Base-by-base conservation (phyloP, 2,113 vertebrate genomes). In the Megatriorchis doriae region DNA sequence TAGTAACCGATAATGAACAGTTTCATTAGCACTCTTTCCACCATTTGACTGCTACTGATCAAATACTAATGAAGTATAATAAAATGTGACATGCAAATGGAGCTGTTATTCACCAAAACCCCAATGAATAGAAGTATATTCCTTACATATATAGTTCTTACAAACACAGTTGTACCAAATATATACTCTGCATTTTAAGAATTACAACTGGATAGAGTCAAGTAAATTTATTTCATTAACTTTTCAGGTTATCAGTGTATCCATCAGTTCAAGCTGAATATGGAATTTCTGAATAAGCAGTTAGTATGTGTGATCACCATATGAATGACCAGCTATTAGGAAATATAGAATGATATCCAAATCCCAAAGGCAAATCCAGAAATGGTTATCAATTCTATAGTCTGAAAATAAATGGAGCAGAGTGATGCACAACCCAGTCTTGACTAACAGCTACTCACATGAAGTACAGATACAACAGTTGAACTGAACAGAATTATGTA, bases 11-110 rank as follows among this genome's bases (percentile, higher is more conserved):
- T 78, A 86, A 90, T 63, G 81, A 96, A 92, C 56, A 65, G 66
- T 78, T 94, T 82, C 88, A 94, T 94, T 83, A 88, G 88, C 77
- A 73, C 21, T 40, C 52, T 93, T 94, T 94, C 91, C 83, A 78
- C 52, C 66, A 32, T 94, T 95, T 85, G 73, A 70, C 83, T 86
- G 71, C 74, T 78, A 86, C 91, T 96, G 81, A 83, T 82, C 74
- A 5, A 40, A 81, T 75, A 77, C 75, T 63, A 71, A 63, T 88
- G 94, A 95, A 94, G 74, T 65, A 74, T 61, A 80, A 88, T 88
- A 95, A 96, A 96, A 88, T 48, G 71, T 73, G 70, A 81, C 73
- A 86, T 13, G 47, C 27, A 77, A 94, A 91, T 65, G 59, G 86
- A 93, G 48, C 34, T 88, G 92, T 86, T 93, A 82, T 80, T 93